Conservation (phyloP, 2,888 invertebrate genomes). For the Crossocerus cetratus region DNA sequence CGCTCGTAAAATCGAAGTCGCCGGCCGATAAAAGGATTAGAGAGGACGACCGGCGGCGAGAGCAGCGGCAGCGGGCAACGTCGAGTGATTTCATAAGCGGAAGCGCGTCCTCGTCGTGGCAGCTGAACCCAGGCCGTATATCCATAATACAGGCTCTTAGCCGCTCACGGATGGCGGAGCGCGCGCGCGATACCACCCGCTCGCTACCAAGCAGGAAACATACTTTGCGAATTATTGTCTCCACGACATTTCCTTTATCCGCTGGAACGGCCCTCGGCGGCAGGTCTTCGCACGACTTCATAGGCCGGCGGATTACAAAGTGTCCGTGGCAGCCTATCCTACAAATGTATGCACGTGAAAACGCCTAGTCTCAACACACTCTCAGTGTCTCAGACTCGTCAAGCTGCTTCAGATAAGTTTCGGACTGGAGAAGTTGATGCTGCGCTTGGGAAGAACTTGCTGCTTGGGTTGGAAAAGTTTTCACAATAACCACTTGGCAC, state of each 20-base stretch:
- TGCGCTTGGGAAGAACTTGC: too few relatives aligned
- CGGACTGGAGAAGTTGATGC: too few relatives aligned
- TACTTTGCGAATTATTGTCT: conserved; percentile 54
- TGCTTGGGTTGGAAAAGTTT: too few relatives aligned
- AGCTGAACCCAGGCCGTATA: conserved; percentile 33
- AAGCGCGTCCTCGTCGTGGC: conserved; percentile 43
- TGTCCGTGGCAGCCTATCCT: too few relatives aligned
- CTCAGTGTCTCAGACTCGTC: too few relatives aligned
- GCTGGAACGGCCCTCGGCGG: too few relatives aligned
- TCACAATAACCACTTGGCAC: too few relatives aligned
- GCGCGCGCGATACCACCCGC: conserved; percentile 37
- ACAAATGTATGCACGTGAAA: too few relatives aligned
- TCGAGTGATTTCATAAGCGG: conserved; percentile 49
- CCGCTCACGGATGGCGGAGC: conserved; percentile 36
- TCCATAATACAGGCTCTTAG: conserved; percentile 46
- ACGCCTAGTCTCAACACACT: too few relatives aligned
- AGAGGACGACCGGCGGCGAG: background rate
- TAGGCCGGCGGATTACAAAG: too few relatives aligned
- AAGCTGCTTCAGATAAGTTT: too few relatives aligned
- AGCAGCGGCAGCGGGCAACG: background rate
- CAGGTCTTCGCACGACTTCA: too few relatives aligned
- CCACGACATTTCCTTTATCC: conserved; percentile 22
- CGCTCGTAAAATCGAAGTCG: conserved; percentile 26
- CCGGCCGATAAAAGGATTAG: conserved; percentile 15
- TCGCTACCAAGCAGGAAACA: conserved; percentile 40